These are phyloP conservation scores for Linyphia triangularis DNA, from an alignment of 2,888 invertebrate species.

Conservation along the genomic window DNA sequence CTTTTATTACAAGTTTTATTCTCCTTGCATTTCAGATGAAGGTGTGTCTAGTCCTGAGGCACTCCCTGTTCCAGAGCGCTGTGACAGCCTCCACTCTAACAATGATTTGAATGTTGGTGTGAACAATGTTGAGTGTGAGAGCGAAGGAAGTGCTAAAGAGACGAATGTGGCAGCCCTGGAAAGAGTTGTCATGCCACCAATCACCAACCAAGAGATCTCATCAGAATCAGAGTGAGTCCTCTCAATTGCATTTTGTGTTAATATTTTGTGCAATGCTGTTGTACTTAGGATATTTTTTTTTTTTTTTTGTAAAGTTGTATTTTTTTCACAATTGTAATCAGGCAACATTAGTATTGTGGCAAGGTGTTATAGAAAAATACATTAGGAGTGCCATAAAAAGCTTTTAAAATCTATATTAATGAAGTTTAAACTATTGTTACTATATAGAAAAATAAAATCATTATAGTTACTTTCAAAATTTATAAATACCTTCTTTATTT, in stretches of 20 bases:
- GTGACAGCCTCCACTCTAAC: conserved; percentile 78
- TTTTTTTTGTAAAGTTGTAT: background rate
- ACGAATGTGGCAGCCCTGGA: conserved; percentile 73
- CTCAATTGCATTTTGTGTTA: background rate
- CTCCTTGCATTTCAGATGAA: conserved; percentile 61
- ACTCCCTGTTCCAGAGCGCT: conserved; percentile 77
- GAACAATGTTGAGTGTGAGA: background rate
- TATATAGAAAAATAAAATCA: no score
- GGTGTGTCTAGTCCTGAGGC: conserved; percentile 76
- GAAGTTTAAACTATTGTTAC: no score
- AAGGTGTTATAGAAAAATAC: background rate
- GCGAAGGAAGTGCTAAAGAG: conserved; percentile 30
- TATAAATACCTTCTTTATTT: no score
- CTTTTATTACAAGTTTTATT: no score
- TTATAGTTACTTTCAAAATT: no score
- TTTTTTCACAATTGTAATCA: background rate
- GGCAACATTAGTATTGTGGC: background rate
- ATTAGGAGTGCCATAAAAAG: background rate
- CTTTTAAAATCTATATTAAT: background rate
- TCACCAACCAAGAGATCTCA: conserved; percentile 75
- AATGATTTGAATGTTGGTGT: conserved; percentile 43
- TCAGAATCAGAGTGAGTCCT: conserved; percentile 76
- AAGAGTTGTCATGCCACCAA: conserved; percentile 75
- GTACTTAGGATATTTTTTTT: background rate
- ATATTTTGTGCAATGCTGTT: background rate